A percentile compares a stretch with the other conserved stretches of the same genome.
phyloP scores from a whole-genome alignment of 2,797 vertebrate species.

The Cirrhinus molitorella region DNA sequence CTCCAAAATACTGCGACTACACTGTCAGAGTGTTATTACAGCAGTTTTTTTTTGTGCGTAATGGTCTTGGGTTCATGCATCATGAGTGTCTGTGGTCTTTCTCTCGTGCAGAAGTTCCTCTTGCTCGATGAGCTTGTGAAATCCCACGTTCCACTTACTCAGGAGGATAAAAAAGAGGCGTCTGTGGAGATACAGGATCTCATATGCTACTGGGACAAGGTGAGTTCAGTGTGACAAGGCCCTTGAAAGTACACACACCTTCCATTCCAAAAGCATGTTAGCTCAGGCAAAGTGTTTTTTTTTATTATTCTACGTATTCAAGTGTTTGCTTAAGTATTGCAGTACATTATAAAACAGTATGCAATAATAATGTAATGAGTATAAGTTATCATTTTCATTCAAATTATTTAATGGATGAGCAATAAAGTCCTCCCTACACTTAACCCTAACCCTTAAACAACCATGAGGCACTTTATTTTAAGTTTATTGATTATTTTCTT shows the following conservation, averaged over 20 bases:
- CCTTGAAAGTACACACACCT: neutral
- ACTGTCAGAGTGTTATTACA: neutral
- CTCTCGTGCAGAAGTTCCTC: slow-evolving; percentile 84
- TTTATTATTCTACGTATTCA: neutral
- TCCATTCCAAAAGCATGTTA: neutral
- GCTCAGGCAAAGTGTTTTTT: neutral
- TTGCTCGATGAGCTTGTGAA: slow-evolving; percentile 87
- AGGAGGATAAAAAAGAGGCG: slow-evolving; percentile 74
- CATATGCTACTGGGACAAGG: slow-evolving; percentile 87
- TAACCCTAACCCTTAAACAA: too few relatives aligned
- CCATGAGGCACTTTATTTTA: too few relatives aligned
- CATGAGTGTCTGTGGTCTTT: neutral
- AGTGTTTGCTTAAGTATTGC: too few relatives aligned
- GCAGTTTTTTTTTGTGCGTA: neutral
- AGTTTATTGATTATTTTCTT: too few relatives aligned
- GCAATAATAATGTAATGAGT: too few relatives aligned
- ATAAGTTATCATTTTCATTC: too few relatives aligned
- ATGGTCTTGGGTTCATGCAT: neutral
- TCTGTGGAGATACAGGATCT: slow-evolving; percentile 78
- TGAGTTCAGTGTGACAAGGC: slow-evolving; percentile 65
- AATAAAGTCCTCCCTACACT: too few relatives aligned
- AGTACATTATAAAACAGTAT: too few relatives aligned
- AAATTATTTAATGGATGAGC: too few relatives aligned
- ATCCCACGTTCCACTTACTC: slow-evolving; percentile 64
- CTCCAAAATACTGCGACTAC: neutral